Percentiles rank a stretch among this genome's conserved stretches.
phyloP scores from a whole-genome alignment of 2,797 vertebrate species.

The Oreochromis mossambicus region DNA sequence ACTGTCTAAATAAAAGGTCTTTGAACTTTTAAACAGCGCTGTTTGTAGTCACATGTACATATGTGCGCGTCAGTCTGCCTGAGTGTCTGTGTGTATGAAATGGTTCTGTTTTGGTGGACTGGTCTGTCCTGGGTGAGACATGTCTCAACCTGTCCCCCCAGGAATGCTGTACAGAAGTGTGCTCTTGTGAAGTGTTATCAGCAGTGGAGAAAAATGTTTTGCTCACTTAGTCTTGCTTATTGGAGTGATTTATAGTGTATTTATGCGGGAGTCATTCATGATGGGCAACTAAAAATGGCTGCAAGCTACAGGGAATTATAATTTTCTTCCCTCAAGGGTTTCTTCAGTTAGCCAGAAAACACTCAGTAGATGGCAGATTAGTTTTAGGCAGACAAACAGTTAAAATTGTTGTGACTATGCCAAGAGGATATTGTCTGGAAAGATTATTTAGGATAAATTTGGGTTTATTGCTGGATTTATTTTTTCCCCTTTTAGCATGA shows the following conservation, averaged over 20 bases:
- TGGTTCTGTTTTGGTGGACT: not conserved
- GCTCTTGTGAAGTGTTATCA: not conserved
- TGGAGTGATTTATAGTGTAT: not conserved
- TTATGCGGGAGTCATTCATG: not conserved
- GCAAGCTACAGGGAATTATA: not conserved
- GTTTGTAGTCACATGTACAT: not conserved
- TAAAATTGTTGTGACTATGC: not conserved
- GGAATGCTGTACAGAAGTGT: constrained; percentile 22
- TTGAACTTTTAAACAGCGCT: not conserved
- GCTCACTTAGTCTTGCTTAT: not conserved
- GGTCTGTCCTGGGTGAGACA: not conserved
- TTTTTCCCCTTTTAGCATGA: not conserved
- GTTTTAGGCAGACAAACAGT: not conserved
- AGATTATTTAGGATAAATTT: not conserved
- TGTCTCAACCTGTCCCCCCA: constrained; percentile 31
- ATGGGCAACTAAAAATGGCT: not conserved
- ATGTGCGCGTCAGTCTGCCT: not conserved
- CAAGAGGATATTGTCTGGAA: not conserved
- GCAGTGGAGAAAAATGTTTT: not conserved
- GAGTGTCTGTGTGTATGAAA: not conserved
- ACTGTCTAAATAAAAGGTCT: not conserved
- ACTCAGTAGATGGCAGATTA: not conserved
- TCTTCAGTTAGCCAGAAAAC: not conserved
- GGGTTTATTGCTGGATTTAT: not conserved
- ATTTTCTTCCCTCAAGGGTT: not conserved